Percentiles rank a stretch among this genome's conserved stretches.
These are phyloP conservation scores for Cheiracanthium punctorium DNA, from an alignment of 2,888 invertebrate genomes.

Conservation along the genomic window DNA sequence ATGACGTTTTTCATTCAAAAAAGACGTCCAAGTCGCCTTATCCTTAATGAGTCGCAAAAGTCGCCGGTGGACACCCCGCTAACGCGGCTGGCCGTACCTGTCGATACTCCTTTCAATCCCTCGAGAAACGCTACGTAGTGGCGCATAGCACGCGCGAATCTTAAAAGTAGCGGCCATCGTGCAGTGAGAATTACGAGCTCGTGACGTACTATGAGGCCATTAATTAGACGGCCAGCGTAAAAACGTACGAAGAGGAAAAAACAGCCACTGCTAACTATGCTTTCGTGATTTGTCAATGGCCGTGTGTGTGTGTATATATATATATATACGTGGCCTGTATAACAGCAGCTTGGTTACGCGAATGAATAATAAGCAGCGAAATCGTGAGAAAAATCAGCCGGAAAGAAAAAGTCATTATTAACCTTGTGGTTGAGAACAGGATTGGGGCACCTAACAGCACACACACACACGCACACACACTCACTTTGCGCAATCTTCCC, in stretches of 20 bases:
- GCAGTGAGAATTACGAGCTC: background rate
- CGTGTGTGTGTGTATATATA: no score
- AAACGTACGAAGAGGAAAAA: background rate
- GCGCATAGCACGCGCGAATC: no score
- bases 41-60: no score
- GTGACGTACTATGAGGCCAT: background rate
- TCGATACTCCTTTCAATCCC: no score
- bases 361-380: slow-evolving; percentile 2
- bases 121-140: no score
- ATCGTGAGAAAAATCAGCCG: slow-evolving; percentile 28
- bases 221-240: background rate
- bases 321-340: no score
- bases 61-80: no score
- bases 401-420: slow-evolving; percentile 29
- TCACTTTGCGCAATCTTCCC: slow-evolving; percentile 4
- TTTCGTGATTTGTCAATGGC: slow-evolving; percentile 5
- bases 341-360: background rate
- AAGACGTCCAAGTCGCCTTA: no score
- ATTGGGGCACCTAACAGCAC: background rate
- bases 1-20: no score
- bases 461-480: no score
- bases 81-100: no score
- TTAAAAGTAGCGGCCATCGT: no score
- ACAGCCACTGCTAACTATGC: background rate
- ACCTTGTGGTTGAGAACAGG: slow-evolving; percentile 32